A percentile compares a stretch with the other conserved stretches of the same genome.
Conservation (phyloP, 2,113 vertebrate genomes). For the Vimba vimba region DNA sequence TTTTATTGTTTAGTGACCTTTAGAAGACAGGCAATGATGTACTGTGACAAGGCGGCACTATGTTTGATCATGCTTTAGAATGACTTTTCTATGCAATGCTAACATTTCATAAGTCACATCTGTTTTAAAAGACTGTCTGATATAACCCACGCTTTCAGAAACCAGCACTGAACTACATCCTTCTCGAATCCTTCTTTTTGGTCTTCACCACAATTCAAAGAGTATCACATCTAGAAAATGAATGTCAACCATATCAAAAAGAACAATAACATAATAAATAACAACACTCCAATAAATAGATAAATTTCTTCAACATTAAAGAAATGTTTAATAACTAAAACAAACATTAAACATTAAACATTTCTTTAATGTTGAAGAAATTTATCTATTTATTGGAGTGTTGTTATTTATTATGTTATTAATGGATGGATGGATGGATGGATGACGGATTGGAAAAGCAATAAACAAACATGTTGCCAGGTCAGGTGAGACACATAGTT, state of each 20-base stretch:
- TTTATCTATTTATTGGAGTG: too few species aligned
- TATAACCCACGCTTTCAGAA: neutral
- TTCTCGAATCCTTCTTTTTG: neutral
- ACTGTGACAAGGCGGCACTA: neutral
- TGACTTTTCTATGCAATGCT: neutral
- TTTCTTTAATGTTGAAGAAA: too few species aligned
- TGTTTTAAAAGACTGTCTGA: neutral
- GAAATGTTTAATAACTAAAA: too few species aligned
- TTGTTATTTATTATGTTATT: too few species aligned
- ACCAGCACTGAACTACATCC: neutral
- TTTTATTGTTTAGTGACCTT: constrained; percentile 14
- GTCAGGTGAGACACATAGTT: neutral
- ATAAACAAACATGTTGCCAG: neutral
- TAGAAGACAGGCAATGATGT: neutral
- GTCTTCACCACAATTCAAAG: neutral
- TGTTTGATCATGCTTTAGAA: neutral
- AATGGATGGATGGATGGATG: neutral
- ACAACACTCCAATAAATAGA: neutral
- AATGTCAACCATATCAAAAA: neutral
- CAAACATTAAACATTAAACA: too few species aligned
- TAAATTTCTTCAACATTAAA: neutral
- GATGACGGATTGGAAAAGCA: neutral
- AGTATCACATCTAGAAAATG: neutral
- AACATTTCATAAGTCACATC: constrained; percentile 9
- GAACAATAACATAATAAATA: neutral